Evolutionary conservation across 2,113 vertebrate species (phyloP).

Genomic region (Python bivittatus): DNA sequence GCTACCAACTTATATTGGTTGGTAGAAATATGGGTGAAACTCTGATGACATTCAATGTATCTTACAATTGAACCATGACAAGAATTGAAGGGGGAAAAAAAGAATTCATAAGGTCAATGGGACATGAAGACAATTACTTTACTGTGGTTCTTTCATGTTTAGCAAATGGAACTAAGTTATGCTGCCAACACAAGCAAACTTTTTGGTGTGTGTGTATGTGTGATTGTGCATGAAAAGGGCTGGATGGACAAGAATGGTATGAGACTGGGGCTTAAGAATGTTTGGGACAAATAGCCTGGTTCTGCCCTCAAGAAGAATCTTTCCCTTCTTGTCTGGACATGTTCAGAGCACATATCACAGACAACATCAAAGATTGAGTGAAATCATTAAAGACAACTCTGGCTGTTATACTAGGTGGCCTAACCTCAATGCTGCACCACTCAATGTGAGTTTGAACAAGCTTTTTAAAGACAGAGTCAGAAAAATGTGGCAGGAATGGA

Average conservation of each 20-base stretch:
- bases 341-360: background rate
- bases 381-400: too few relatives aligned
- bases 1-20: background rate
- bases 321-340: background rate
- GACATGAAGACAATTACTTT: background rate
- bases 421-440: background rate
- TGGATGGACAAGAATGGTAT: background rate
- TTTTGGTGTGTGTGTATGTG: background rate
- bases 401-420: background rate
- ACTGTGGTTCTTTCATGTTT: background rate
- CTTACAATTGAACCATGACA: background rate
- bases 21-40: background rate
- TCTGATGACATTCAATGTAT: background rate
- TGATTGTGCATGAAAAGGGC: background rate
- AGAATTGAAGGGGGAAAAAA: background rate
- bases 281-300: background rate
- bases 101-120: background rate
- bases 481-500: background rate
- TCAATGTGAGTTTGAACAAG: background rate
- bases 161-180: background rate
- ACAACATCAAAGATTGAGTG: background rate
- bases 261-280: background rate
- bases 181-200: background rate
- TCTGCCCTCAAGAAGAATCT: background rate
- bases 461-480: background rate